Percentiles rank a stretch among this genome's conserved stretches.
Evolutionary conservation across 2,113 vertebrate genomes (phyloP).

Genomic region (Bettongia penicillata): DNA sequence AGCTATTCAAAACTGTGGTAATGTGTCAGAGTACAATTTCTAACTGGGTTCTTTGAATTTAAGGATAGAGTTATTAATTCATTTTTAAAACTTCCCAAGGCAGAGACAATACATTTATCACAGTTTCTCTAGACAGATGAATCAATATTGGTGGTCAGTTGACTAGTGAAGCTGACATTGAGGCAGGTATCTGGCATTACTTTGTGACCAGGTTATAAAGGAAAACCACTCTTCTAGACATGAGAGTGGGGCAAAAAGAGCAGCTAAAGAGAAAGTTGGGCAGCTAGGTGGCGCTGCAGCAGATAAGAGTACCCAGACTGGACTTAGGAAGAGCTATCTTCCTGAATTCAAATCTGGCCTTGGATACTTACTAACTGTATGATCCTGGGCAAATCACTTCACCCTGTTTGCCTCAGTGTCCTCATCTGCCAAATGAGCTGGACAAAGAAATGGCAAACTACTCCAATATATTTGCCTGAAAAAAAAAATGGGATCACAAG

Average conservation of each 20-base stretch:
- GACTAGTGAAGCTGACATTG: not conserved
- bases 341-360: not conserved
- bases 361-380: not conserved
- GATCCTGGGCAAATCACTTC: not conserved
- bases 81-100: not conserved
- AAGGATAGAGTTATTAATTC: not conserved
- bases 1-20: not conserved
- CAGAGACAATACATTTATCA: not conserved
- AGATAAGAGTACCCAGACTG: not conserved
- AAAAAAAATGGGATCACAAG: not conserved
- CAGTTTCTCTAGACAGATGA: not conserved
- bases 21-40: not conserved
- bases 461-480: too few species aligned
- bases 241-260: not conserved
- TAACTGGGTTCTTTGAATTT: not conserved
- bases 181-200: not conserved
- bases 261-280: not conserved
- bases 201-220: not conserved
- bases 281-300: not conserved
- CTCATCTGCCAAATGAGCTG: not conserved
- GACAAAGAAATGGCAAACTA: not conserved
- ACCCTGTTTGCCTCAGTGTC: not conserved
- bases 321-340: not conserved
- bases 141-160: not conserved
- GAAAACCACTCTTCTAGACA: not conserved